Evolutionary conservation across 2,113 vertebrate species (phyloP).

Genomic region (Pavo muticus): DNA sequence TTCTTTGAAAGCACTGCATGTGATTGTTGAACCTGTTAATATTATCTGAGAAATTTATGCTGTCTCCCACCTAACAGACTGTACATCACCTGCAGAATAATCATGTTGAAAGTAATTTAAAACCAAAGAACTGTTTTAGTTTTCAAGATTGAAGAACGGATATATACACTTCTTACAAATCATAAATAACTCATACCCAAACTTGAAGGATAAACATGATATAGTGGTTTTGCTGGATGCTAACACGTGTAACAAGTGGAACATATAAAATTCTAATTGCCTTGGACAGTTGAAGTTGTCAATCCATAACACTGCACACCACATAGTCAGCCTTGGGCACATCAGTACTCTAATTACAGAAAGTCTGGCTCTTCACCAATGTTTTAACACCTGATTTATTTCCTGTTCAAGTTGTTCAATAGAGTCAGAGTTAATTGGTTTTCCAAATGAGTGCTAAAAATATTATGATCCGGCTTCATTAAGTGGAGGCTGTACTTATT

Average conservation of each 20-base stretch:
- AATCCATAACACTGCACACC: constrained; percentile 82
- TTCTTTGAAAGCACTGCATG: neutral
- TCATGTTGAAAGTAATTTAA: neutral
- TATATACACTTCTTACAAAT: neutral
- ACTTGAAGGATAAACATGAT: constrained; percentile 40
- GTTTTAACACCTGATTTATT: constrained; percentile 97
- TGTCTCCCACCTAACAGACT: neutral
- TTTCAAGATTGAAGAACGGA: neutral
- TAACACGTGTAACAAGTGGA: neutral
- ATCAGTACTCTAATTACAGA: constrained; percentile 90
- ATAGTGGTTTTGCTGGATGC: constrained; percentile 24
- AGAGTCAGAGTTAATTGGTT: constrained; percentile 90
- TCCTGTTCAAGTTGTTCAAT: constrained; percentile 86
- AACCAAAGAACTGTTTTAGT: neutral
- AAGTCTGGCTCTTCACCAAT: constrained; percentile 85
- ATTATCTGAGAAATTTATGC: neutral
- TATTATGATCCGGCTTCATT: constrained; percentile 87
- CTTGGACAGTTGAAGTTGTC: constrained; percentile 86
- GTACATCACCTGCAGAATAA: neutral
- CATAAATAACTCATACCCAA: neutral
- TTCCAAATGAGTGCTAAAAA: constrained; percentile 92
- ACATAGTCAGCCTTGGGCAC: constrained; percentile 82
- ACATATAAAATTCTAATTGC: constrained; percentile 69
- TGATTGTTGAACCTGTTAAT: neutral
- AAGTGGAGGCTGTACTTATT: constrained; percentile 79